Evolutionary conservation across 1,140 invertebrate genomes (phyloP).

Genomic region (Zaprionus africanus): DNA sequence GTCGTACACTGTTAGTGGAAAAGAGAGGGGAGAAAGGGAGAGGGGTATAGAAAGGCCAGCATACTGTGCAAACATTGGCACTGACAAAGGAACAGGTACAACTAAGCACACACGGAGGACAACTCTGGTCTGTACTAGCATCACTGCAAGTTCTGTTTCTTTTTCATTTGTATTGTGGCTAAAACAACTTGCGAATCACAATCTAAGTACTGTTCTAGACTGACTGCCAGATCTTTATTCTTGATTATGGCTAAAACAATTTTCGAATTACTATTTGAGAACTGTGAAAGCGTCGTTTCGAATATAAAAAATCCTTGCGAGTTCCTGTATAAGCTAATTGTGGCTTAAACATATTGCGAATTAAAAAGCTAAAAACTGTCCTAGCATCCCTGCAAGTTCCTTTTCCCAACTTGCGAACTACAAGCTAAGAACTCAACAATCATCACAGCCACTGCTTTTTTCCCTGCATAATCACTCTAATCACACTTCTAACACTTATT

Average conservation of each 20-base stretch:
- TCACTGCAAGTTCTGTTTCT: too few species aligned
- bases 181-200: slow-evolving; percentile 19
- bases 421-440: neutral
- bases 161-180: neutral
- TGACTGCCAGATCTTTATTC: too few species aligned
- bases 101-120: slow-evolving; percentile 13
- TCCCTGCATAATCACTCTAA: neutral
- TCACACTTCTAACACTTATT: slow-evolving; percentile 6
- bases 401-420: neutral
- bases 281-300: too few species aligned
- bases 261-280: too few species aligned
- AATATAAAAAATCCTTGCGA: too few species aligned
- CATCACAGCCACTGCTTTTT: neutral
- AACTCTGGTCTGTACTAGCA: slow-evolving; percentile 35
- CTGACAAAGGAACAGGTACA: slow-evolving; percentile 44
- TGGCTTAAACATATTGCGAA: slow-evolving; percentile 10
- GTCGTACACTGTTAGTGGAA: slow-evolving; percentile 13
- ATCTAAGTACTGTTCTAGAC: neutral
- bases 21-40: neutral
- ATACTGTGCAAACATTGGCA: slow-evolving; percentile 49
- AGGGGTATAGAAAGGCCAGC: neutral
- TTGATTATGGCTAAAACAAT: too few species aligned
- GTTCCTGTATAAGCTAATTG: too few species aligned
- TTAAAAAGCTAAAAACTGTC: neutral
- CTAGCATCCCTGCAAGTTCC: neutral